Conservation (phyloP, 2,113 vertebrate genomes). For the Dicaeum eximium region DNA sequence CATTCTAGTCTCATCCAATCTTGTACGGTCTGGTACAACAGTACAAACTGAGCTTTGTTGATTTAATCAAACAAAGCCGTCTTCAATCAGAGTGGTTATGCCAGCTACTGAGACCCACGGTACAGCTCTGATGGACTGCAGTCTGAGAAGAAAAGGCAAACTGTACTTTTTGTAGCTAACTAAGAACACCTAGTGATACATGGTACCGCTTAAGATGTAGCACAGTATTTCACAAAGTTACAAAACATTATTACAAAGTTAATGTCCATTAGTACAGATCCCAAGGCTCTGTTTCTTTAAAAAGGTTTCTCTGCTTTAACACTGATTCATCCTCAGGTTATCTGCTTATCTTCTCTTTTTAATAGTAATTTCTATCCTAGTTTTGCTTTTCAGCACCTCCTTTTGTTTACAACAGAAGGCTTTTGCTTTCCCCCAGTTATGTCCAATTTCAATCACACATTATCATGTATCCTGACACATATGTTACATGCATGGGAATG, state of each 20-base stretch:
- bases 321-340: background rate
- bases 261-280: background rate
- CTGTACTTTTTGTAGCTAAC: background rate
- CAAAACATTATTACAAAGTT: background rate
- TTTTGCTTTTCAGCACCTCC: background rate
- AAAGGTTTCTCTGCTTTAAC: background rate
- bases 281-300: background rate
- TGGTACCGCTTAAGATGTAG: background rate
- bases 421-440: background rate
- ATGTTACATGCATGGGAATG: background rate
- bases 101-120: background rate
- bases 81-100: background rate
- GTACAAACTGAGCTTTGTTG: conserved; percentile 17
- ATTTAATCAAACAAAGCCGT: conserved; percentile 11
- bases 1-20: background rate
- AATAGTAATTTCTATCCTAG: background rate
- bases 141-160: conserved; percentile 8
- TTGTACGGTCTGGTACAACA: background rate
- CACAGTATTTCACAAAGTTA: background rate
- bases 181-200: background rate
- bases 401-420: background rate
- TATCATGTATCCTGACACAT: background rate
- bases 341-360: background rate
- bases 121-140: background rate
- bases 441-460: background rate